Conservation (phyloP, 2,888 invertebrate genomes). For the Toxonevra muliebris region DNA sequence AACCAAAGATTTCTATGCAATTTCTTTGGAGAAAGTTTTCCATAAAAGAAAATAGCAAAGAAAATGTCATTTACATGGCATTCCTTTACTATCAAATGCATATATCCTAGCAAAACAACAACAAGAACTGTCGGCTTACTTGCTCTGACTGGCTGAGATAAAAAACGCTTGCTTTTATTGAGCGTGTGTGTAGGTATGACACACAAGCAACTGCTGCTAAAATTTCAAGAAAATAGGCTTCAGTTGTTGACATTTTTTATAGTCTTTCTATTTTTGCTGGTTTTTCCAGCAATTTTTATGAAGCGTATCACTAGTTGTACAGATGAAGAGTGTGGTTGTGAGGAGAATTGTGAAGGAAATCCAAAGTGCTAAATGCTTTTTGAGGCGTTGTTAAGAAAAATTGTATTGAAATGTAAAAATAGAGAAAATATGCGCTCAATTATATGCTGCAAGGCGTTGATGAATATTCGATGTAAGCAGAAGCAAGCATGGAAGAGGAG, state of each 20-base stretch:
- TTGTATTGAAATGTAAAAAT: too few relatives aligned
- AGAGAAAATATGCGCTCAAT: constrained; percentile 12
- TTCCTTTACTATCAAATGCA: constrained; percentile 16
- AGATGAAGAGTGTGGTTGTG: neutral
- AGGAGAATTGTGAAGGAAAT: neutral
- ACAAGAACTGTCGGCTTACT: neutral
- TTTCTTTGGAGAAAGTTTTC: neutral
- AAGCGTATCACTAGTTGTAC: neutral
- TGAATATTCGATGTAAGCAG: neutral
- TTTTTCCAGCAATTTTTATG: neutral
- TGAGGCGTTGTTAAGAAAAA: neutral
- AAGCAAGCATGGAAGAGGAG: neutral
- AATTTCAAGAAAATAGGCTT: constrained; percentile 15
- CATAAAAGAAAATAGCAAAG: neutral
- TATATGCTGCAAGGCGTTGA: neutral
- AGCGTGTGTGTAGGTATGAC: neutral
- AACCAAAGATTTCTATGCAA: constrained; percentile 11
- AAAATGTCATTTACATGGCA: constrained; percentile 22
- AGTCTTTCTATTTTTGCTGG: neutral
- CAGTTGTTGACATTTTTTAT: neutral
- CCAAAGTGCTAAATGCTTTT: neutral
- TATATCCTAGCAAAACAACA: neutral
- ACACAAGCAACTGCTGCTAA: too few relatives aligned
- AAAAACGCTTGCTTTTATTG: neutral
- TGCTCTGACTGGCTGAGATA: neutral